These are phyloP conservation scores for Chromobotia macracanthus DNA, from an alignment of 2,797 vertebrate species.

Conservation along the genomic window DNA sequence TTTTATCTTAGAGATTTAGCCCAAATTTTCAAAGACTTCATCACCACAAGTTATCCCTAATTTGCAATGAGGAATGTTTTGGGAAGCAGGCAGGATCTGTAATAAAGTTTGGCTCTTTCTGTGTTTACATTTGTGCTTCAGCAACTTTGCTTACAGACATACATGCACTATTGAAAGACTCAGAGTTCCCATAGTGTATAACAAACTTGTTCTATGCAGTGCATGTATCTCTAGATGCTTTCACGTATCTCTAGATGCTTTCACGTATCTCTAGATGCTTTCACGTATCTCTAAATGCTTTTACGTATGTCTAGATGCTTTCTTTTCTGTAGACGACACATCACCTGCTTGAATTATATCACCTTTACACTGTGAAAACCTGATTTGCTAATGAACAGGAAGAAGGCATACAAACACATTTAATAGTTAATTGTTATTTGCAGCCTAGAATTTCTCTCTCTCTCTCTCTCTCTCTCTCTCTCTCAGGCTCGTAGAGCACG, in stretches of 20 bases:
- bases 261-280: too few species aligned
- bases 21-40: too few species aligned
- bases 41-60: too few species aligned
- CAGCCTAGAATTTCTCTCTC: background rate
- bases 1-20: too few species aligned
- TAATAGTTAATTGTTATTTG: background rate
- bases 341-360: background rate
- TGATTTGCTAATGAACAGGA: background rate
- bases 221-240: background rate
- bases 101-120: background rate
- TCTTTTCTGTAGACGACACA: too few species aligned
- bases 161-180: background rate
- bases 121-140: background rate
- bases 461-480: constrained; percentile 10
- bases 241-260: too few species aligned
- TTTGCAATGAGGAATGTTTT: too few species aligned
- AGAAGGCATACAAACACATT: background rate
- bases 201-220: background rate
- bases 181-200: background rate
- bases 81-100: background rate
- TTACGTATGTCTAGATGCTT: too few species aligned
- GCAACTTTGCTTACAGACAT: background rate
- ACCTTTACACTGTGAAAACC: background rate
- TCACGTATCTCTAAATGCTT: too few species aligned
- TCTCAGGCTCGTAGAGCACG: constrained; percentile 21